Evolutionary conservation across 2,113 vertebrate species (phyloP), one percentile per base, ranked within the genome.

Genomic region (Peucedramus taeniatus): DNA sequence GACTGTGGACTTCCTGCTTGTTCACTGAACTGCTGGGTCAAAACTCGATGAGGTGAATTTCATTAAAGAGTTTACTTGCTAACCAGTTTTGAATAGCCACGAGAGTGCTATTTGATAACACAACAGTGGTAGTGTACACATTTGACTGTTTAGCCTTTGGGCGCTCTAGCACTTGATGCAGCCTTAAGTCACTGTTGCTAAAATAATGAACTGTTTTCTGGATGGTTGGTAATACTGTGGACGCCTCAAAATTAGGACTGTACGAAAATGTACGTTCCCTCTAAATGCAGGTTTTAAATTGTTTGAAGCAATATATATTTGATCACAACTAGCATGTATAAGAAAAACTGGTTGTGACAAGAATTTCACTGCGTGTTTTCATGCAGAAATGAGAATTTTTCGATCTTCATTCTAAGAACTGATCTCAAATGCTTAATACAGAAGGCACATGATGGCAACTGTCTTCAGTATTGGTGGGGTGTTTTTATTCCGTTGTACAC

Each of bases 21-120:
- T 98, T 98, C 97, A 98, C 95, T 98, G 98, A 98, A 98, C 98
- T 97, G 97, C 97, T 98, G 98, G 98, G 98, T 98, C 98, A 98
- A 97, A 98, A 98, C 98, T 98, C 94, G 15, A 98, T 98, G 97
- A 99, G 98, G 98, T 98, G 98, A 97, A 98, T 98, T 98, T 98
- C 98, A 49, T 97, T 97, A 96, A 97, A 97, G 97, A 97, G 90
- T 98, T 98, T 90, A 98, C 97, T 98, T 98, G 96, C 96, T 97
- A 96, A 97, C 97, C 97, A 99, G 94, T 95, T 97, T 83, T 83
- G 87, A 94, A 93, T 97, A 98, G 97, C 87, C 59, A 26, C 18
- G 12, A 97, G 93, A 97, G 95, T 57, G 95, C 92, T 84, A 95
- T 96, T 87, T 97, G 90, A 57, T 92, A 97, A 83, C 83, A 93